These are phyloP conservation scores for Jordanella pulchra DNA, from an alignment of 2,797 vertebrate genomes.

Conservation along the genomic window DNA sequence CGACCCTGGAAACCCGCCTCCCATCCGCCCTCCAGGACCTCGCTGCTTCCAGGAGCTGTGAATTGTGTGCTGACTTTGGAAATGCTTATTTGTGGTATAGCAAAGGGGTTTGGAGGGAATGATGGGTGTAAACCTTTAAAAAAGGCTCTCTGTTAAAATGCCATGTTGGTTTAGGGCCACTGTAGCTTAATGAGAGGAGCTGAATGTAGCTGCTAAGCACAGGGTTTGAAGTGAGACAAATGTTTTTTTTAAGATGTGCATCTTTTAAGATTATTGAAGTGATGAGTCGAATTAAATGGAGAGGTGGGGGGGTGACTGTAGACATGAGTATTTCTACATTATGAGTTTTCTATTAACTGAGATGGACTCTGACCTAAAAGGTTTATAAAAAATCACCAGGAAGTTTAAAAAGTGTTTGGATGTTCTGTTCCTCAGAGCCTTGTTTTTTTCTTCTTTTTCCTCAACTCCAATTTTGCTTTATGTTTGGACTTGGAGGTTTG, in stretches of 20 bases:
- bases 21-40: not conserved
- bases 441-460: constrained; percentile 28
- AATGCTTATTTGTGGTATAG: constrained; percentile 23
- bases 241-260: constrained; percentile 10
- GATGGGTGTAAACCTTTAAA: constrained; percentile 16
- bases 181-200: constrained; percentile 9
- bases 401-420: not conserved
- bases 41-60: constrained; percentile 25
- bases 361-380: constrained; percentile 12
- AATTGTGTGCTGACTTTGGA: constrained; percentile 15
- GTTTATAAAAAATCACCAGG: constrained; percentile 4
- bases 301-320: too few relatives aligned
- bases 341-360: not conserved
- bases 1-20: constrained; percentile 5
- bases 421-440: constrained; percentile 7
- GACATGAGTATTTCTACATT: not conserved
- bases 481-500: constrained; percentile 21
- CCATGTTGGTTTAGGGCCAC: not conserved
- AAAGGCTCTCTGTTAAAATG: constrained; percentile 21
- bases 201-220: not conserved
- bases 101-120: constrained; percentile 8
- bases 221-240: constrained; percentile 2
- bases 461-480: constrained; percentile 9
- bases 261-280: not conserved
- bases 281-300: not conserved